Evolutionary conservation across 2,888 invertebrate species (phyloP), one percentile per base, ranked within the genome.

Genomic region (Eupsilia transversa): DNA sequence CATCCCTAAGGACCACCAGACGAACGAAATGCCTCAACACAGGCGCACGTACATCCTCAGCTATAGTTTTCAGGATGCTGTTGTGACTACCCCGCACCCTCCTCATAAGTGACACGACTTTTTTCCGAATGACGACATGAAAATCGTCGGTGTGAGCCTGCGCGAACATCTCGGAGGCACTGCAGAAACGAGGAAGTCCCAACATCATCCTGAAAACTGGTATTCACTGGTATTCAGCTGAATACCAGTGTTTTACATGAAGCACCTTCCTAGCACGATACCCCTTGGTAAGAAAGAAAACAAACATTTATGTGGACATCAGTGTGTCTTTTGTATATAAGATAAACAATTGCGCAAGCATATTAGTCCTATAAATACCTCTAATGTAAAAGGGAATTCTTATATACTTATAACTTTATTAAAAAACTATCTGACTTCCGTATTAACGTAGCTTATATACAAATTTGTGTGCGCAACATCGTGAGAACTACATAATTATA

Each of bases 401-500:
- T 52, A 35, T 4, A 77, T 70, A 33, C 69, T 35, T 33, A 41
- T 77, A 79, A 57, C 35, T 61, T 33, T 52, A 74, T 80, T 65
- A 74, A 46, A 59, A 77, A 81, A 23, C n/a, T 57, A 41, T 59
- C 49, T 66, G 33, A 71, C 57, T 64, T 71, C 79, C 66, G 67
- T 49, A 67, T 64, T 49, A 60, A 65, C n/a, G 35, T 43, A 57
- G 56, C 12, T 70, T 69, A 72, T 35, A 54, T 35, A 52, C 56
- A 57, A 46, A 52, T 35, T 30, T 69, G 41, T 33, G 38, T 41
- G 56, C 35, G 59, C 23, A 81, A 74, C 59, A 56, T 70, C 73
- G 66, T 70, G 69, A 60, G 70, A 80, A 67, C 38, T 17, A 79
- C 43, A 72, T 63, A 72, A 72, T 60, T 49, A 60, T 70, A 54